These are phyloP conservation scores for Chaenogobius annularis DNA, from an alignment of 2,113 vertebrate species.

Conservation along the genomic window DNA sequence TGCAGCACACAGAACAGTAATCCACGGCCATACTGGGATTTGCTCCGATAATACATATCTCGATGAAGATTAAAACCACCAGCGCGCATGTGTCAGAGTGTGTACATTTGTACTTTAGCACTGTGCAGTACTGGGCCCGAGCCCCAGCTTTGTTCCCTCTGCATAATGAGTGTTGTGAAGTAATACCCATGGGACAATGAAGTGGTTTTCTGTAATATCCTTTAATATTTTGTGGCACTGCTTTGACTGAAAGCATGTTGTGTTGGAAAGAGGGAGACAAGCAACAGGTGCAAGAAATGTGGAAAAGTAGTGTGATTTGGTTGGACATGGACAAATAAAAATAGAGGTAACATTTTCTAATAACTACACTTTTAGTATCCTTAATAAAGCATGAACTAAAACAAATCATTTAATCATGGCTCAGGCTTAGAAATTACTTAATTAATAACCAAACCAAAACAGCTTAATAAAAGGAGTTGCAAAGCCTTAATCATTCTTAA, in stretches of 20 bases:
- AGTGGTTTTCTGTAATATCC: constrained; percentile 57
- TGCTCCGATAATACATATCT: constrained; percentile 76
- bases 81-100: constrained; percentile 37
- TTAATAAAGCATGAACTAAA: too few relatives aligned
- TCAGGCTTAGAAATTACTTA: too few relatives aligned
- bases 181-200: constrained; percentile 74
- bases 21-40: constrained; percentile 68
- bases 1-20: constrained; percentile 65
- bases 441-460: too few relatives aligned
- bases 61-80: constrained; percentile 69
- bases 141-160: constrained; percentile 65
- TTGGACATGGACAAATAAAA: too few relatives aligned
- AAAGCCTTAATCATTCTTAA: too few relatives aligned
- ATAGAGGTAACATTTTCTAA: too few relatives aligned
- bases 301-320: not conserved
- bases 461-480: too few relatives aligned
- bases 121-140: constrained; percentile 29
- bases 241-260: not conserved
- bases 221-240: not conserved
- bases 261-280: not conserved
- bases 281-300: not conserved
- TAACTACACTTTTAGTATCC: too few relatives aligned
- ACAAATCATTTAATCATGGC: too few relatives aligned
- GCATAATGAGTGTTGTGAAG: constrained; percentile 79
- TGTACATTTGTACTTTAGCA: constrained; percentile 24